Evolutionary conservation across 2,797 vertebrate genomes (phyloP).

Genomic region (Anabacerthia variegaticeps): DNA sequence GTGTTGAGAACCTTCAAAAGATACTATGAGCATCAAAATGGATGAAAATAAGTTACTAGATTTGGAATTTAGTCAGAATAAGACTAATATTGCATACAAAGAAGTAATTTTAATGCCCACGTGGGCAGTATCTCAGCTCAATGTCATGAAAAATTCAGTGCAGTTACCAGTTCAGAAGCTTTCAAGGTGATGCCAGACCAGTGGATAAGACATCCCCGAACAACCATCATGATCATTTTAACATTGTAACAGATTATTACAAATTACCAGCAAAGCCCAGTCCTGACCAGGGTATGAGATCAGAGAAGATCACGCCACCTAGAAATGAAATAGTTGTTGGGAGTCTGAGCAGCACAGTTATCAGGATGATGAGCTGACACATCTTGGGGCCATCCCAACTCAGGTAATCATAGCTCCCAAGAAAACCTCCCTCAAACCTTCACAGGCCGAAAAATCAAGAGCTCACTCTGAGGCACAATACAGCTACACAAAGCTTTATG

Average conservation of each 20-base stretch:
- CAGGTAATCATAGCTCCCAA: neutral
- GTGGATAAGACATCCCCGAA: neutral
- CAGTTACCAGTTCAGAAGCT: neutral
- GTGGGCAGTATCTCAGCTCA: neutral
- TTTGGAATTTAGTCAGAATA: neutral
- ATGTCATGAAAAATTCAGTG: neutral
- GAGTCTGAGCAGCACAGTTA: neutral
- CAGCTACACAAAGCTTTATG: neutral
- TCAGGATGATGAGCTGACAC: neutral
- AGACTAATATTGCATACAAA: neutral
- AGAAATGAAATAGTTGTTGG: neutral
- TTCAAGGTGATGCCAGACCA: neutral
- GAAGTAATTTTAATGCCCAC: neutral
- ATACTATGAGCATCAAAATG: neutral
- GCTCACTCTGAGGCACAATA: neutral
- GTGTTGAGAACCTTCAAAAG: neutral
- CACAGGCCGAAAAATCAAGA: neutral
- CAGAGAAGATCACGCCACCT: neutral
- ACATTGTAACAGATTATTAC: neutral
- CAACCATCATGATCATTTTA: neutral
- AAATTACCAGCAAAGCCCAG: neutral
- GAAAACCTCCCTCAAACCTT: neutral
- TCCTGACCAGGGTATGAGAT: neutral
- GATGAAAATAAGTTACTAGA: neutral
- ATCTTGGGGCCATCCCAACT: neutral